Conservation (phyloP, 1,140 invertebrate genomes). For the Diorhabda elongata region DNA sequence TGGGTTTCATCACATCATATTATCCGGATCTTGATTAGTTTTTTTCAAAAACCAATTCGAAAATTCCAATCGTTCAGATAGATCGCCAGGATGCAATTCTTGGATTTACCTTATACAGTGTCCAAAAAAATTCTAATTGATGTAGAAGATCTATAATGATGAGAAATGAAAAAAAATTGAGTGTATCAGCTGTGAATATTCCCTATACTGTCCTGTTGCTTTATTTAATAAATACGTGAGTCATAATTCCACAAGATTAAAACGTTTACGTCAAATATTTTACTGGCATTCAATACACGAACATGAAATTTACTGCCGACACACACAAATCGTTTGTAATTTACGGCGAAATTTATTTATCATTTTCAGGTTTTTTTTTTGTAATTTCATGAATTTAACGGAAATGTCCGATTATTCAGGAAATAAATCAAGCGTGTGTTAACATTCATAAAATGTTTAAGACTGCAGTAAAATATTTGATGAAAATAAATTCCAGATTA, state of each 20-base stretch:
- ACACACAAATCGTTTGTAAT: slow-evolving; percentile 32
- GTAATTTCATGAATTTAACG: slow-evolving; percentile 18
- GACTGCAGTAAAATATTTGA: no score
- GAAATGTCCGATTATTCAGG: neutral
- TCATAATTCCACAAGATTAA: slow-evolving; percentile 32
- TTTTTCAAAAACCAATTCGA: no score
- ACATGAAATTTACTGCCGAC: slow-evolving; percentile 27
- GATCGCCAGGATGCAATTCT: no score
- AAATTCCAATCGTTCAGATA: no score
- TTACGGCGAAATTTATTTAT: slow-evolving; percentile 23
- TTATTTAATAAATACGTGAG: slow-evolving; percentile 6
- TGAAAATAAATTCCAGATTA: no score
- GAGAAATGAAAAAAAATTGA: no score
- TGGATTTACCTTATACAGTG: no score
- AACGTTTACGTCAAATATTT: slow-evolving; percentile 34
- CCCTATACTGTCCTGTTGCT: neutral
- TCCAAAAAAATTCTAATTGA: no score
- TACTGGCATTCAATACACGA: slow-evolving; percentile 31
- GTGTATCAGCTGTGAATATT: no score
- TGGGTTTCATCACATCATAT: no score
- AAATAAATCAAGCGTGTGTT: neutral
- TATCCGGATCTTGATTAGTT: no score
- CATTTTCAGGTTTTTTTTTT: slow-evolving; percentile 22
- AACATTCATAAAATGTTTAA: neutral
- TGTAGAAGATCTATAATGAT: no score